Base-by-base conservation (phyloP, 2,113 vertebrate genomes). In the Pseudolaguvia tuberculata region DNA sequence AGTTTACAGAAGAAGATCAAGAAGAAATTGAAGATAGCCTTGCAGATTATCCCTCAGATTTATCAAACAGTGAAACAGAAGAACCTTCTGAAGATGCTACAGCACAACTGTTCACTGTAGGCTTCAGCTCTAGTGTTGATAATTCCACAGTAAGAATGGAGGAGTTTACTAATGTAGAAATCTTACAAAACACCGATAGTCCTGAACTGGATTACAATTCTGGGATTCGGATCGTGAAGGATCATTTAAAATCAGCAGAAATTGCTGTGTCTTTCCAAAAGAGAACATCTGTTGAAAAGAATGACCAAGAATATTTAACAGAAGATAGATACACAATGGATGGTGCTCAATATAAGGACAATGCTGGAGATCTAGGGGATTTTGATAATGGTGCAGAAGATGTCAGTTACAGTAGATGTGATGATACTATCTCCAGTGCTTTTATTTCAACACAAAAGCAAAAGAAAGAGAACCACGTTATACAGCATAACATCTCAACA, bases 41-140 rank as follows among this genome's bases (percentile, higher is more conserved):
- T 77, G 88, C 90, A 74, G 90, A 90, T 68, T 89, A 87, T 61
- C 87, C 88, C 18, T 89, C 86, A 39, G 90, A 89, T 79, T 83
- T 88, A 52, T 88, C 87, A 18, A 83, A 87, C 12, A 84, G 83
- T 80, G 88, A 88, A 75, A 84, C 82, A 20, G 55, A 78, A 51
- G 80, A 80, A 18, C 67, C 72, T 8, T 71, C 65, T 70, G 70
- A 58, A 25, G 63, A 31, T 52, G 67, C 25, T 45, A 45, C 62
- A 62, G 80, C 72, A 18, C 71, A 57, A 13, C 25, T 65, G 1
- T 31, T 48, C 27, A 78, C 14, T 4, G 45, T 53, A 25, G 25
- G 72, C 42, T 35, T 15, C 31, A 48, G 70, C 17, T 47, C 14
- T 25, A 53, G 47, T n/a, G 31, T 57, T 6, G 50, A 50, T 29